Percentiles rank a stretch among this genome's conserved stretches.
phyloP scores from a whole-genome alignment of 2,797 vertebrate species.

The Coracias cyanogaster region DNA sequence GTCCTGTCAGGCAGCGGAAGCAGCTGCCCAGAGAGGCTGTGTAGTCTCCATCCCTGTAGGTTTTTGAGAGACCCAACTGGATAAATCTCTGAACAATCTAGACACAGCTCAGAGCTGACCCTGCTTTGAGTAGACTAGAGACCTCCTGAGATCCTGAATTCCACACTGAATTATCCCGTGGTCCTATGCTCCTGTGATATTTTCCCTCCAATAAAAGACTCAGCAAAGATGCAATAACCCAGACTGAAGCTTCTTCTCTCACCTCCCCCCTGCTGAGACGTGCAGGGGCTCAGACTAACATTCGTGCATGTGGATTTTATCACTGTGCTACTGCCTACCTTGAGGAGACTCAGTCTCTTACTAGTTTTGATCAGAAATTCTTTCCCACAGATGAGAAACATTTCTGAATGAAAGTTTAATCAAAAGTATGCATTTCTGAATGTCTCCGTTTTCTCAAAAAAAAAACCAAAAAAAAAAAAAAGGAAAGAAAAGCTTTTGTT shows the following conservation, averaged over 20 bases:
- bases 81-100: background rate
- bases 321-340: background rate
- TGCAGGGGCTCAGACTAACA: background rate
- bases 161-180: background rate
- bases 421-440: background rate
- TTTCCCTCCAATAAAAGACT: background rate
- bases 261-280: rapidly evolving
- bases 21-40: background rate
- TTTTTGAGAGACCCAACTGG: background rate
- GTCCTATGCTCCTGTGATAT: background rate
- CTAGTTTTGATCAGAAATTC: background rate
- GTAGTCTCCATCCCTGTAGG: background rate
- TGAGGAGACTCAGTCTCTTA: background rate
- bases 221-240: background rate
- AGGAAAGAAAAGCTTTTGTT: background rate
- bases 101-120: background rate
- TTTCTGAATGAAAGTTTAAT: background rate
- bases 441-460: background rate
- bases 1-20: background rate
- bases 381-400: background rate
- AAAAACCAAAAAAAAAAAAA: background rate
- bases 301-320: background rate
- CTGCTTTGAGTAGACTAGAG: background rate
- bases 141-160: background rate
- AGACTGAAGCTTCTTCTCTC: background rate